Evolutionary conservation across 1,140 invertebrate genomes (phyloP).

Genomic region (Ostrea edulis): DNA sequence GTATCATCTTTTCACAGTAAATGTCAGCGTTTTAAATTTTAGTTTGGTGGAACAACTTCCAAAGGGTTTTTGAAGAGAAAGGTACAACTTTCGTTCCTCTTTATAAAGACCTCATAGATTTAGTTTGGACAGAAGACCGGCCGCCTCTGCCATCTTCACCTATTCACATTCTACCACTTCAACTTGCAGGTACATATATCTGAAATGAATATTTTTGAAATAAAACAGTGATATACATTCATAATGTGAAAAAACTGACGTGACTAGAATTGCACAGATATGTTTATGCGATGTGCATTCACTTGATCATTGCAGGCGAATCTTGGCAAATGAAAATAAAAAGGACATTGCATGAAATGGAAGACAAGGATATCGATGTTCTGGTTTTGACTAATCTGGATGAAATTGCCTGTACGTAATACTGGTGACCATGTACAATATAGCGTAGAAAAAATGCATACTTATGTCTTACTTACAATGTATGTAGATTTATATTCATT

Average conservation of each 20-base stretch:
- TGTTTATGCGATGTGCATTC: too few species aligned
- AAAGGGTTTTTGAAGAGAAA: not conserved
- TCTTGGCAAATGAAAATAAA: not conserved
- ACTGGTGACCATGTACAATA: not conserved
- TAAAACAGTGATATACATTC: too few species aligned
- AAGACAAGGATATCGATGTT: not conserved
- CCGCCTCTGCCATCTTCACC: not conserved
- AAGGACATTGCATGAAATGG: not conserved
- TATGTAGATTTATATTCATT: too few species aligned
- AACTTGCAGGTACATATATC: conserved; percentile 12
- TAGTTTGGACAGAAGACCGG: not conserved
- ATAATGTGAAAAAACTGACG: too few species aligned
- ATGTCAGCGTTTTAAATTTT: not conserved
- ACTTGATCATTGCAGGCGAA: not conserved
- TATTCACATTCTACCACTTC: not conserved
- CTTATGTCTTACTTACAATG: too few species aligned
- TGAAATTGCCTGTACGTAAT: not conserved
- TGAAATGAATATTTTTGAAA: too few species aligned
- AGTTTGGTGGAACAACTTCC: conserved; percentile 17
- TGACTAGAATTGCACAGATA: too few species aligned
- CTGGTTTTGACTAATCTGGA: not conserved
- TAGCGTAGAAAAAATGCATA: too few species aligned
- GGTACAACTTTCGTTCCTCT: not conserved
- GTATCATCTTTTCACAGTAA: too few species aligned
- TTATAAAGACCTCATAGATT: not conserved